Percentiles rank a stretch among this genome's conserved stretches.
Evolutionary conservation across 2,113 vertebrate species (phyloP).

Genomic region (Notothenia rossii): DNA sequence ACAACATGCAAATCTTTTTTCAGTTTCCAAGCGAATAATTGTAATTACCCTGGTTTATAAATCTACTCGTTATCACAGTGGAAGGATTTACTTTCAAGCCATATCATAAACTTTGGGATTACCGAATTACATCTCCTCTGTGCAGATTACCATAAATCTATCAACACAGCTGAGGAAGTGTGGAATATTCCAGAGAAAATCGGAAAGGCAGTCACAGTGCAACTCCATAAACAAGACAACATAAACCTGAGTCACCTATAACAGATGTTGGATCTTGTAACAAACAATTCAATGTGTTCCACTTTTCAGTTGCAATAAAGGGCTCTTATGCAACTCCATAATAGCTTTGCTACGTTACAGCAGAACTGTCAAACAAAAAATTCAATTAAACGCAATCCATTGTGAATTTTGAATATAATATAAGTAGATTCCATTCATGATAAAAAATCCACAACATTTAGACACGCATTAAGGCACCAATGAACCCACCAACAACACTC

Average conservation of each 20-base stretch:
- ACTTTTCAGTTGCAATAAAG: not conserved
- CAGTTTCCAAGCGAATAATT: constrained; percentile 18
- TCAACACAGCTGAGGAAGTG: not conserved
- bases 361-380: constrained; percentile 23
- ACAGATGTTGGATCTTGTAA: constrained; percentile 12
- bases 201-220: not conserved
- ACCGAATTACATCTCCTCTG: constrained; percentile 19
- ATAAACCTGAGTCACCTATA: constrained; percentile 13
- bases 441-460: not conserved
- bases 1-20: not conserved
- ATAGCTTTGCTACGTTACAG: not conserved
- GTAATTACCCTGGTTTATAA: constrained; percentile 54
- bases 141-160: constrained; percentile 52
- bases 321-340: not conserved
- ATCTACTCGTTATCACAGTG: constrained; percentile 40
- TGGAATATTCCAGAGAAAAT: not conserved
- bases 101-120: constrained; percentile 54
- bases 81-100: constrained; percentile 34
- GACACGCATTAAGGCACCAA: not conserved
- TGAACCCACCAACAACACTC: not conserved
- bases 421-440: not conserved
- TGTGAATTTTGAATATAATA: constrained; percentile 9
- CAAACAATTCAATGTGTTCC: not conserved
- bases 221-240: not conserved
- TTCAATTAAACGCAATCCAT: constrained; percentile 26